These are phyloP conservation scores for Luffia ferchaultella DNA, from an alignment of 2,888 invertebrate species.

Conservation along the genomic window DNA sequence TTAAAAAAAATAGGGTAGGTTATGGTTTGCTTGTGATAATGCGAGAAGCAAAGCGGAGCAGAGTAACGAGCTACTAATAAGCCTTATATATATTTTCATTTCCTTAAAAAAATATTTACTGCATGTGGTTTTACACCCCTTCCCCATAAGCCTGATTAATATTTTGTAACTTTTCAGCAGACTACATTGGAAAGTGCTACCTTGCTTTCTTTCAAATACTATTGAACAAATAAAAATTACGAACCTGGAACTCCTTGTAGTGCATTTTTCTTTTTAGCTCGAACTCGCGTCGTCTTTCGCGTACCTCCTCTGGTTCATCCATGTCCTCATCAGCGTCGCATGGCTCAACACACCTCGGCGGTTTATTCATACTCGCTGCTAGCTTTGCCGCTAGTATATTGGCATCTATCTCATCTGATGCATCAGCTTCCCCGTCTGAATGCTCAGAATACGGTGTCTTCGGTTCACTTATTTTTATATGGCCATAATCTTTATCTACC, in stretches of 20 bases:
- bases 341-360: slow-evolving; percentile 48
- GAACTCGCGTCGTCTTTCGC: slow-evolving; percentile 77
- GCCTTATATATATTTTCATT: too few relatives aligned
- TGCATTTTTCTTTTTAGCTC: slow-evolving; percentile 95
- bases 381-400: slow-evolving; percentile 80
- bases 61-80: too few relatives aligned
- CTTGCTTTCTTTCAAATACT: too few relatives aligned
- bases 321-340: slow-evolving; percentile 68
- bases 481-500: slow-evolving; percentile 97
- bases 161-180: too few relatives aligned
- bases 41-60: too few relatives aligned
- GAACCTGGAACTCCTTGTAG: slow-evolving; percentile 89
- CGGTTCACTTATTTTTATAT: slow-evolving; percentile 97
- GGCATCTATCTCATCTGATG: slow-evolving; percentile 70
- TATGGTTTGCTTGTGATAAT: too few relatives aligned
- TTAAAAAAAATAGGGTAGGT: too few relatives aligned
- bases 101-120: too few relatives aligned
- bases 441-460: slow-evolving; percentile 86
- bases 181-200: too few relatives aligned
- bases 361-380: slow-evolving; percentile 59
- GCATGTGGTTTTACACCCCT: too few relatives aligned
- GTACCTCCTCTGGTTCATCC: slow-evolving; percentile 68
- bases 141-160: too few relatives aligned
- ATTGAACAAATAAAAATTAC: slow-evolving; percentile 6
- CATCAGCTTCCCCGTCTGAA: slow-evolving; percentile 68